These are phyloP conservation scores for Sebastes hubbsi DNA, from an alignment of 2,797 vertebrate species.

Conservation along the genomic window DNA sequence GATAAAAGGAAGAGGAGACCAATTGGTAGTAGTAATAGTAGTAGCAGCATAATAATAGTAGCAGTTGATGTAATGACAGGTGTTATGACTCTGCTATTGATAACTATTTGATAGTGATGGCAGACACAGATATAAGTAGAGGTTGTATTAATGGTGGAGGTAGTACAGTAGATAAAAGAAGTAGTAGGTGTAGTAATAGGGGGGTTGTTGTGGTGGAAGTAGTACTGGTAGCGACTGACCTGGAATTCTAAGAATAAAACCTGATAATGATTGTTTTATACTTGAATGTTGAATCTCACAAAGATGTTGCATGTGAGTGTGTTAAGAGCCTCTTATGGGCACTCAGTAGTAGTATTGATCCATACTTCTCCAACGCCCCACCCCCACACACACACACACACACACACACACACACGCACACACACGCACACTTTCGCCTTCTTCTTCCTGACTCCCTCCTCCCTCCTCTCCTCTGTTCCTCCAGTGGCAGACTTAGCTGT, in stretches of 20 bases:
- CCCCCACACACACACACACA: conserved; percentile 5
- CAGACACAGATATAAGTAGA: neutral
- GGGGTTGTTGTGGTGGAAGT: neutral
- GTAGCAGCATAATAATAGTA: neutral
- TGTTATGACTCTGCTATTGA: neutral
- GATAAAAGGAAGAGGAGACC: no score
- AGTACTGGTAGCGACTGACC: neutral
- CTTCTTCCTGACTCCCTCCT: conserved; percentile 20
- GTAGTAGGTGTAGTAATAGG: neutral
- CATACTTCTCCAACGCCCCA: neutral
- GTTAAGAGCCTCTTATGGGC: conserved; percentile 29
- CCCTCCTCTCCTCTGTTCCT: conserved; percentile 50
- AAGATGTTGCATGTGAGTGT: conserved; percentile 40
- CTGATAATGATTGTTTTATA: neutral
- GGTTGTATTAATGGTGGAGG: neutral
- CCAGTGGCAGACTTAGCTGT: conserved; percentile 75
- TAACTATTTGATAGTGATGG: no score
- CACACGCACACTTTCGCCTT: neutral
- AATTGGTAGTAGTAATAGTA: neutral
- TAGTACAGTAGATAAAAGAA: neutral
- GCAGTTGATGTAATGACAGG: neutral
- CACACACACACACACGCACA: neutral
- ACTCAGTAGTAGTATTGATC: conserved; percentile 57
- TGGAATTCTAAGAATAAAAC: neutral
- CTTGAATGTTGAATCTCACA: conserved; percentile 15